A percentile compares a stretch with the other conserved stretches of the same genome.
phyloP scores from a whole-genome alignment of 2,113 vertebrate genomes.

The Sinocyclocheilus anshuiensis region DNA sequence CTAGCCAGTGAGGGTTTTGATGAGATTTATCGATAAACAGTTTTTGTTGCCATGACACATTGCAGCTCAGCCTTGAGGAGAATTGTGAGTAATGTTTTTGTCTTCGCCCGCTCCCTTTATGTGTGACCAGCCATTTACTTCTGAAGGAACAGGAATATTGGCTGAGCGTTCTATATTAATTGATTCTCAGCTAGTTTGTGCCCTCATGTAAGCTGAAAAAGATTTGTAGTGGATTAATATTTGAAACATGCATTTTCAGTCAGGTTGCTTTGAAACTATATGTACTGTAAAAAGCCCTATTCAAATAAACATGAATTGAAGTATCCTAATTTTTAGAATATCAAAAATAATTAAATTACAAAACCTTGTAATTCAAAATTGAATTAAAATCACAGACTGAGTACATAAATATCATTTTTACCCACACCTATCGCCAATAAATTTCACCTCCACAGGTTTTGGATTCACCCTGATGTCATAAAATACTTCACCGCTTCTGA shows the following conservation, averaged over 20 bases:
- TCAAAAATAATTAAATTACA: neutral
- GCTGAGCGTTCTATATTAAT: conserved; percentile 43
- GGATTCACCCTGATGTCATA: neutral
- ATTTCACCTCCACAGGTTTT: neutral
- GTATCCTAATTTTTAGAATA: neutral
- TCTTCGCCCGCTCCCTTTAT: conserved; percentile 18
- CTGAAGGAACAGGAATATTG: conserved; percentile 40
- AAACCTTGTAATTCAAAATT: neutral
- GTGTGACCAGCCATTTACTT: conserved; percentile 27
- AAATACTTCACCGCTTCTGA: neutral
- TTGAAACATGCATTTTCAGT: neutral
- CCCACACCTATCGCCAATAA: neutral
- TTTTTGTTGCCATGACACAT: conserved; percentile 1
- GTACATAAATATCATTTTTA: neutral
- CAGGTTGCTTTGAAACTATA: too few relatives aligned
- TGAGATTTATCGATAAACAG: conserved; percentile 28
- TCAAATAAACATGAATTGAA: neutral
- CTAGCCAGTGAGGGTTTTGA: neutral
- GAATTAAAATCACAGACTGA: neutral
- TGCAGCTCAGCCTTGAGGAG: conserved; percentile 22
- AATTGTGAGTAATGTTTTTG: conserved; percentile 41
- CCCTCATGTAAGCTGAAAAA: neutral
- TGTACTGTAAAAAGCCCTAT: too few relatives aligned
- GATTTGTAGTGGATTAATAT: neutral
- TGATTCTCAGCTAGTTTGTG: conserved; percentile 29